Evolutionary conservation across 2,888 invertebrate genomes (phyloP).

Genomic region (Unio delphinus): DNA sequence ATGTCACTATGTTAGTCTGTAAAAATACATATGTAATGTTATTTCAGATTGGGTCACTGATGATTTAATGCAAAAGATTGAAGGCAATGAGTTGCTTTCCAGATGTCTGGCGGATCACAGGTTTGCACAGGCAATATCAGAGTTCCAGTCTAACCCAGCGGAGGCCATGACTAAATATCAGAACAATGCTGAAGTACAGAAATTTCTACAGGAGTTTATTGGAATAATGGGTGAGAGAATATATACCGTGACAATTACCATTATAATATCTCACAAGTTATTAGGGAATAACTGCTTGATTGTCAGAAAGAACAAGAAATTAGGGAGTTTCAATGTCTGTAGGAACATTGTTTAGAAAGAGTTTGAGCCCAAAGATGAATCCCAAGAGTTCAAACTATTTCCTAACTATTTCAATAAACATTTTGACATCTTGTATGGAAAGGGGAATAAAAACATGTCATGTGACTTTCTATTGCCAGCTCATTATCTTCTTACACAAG

Average conservation of each 20-base stretch:
- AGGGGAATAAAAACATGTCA: too few relatives aligned
- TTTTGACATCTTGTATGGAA: too few relatives aligned
- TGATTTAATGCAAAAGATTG: slow-evolving; percentile 57
- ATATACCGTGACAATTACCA: background rate
- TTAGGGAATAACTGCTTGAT: too few relatives aligned
- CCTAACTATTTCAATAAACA: too few relatives aligned
- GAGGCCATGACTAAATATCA: slow-evolving; percentile 64
- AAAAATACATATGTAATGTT: slow-evolving; percentile 3
- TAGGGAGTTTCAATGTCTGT: too few relatives aligned
- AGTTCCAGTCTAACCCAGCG: slow-evolving; percentile 65
- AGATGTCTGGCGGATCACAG: slow-evolving; percentile 56
- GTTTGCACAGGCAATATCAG: slow-evolving; percentile 61
- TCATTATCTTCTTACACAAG: too few relatives aligned
- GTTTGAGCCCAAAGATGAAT: too few relatives aligned
- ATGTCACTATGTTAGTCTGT: background rate
- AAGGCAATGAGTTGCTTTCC: slow-evolving; percentile 54
- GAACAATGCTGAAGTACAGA: slow-evolving; percentile 60
- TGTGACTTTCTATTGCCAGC: too few relatives aligned
- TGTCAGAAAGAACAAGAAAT: too few relatives aligned
- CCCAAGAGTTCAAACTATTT: too few relatives aligned
- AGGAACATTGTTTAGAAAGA: too few relatives aligned
- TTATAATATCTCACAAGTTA: background rate
- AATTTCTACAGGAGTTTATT: slow-evolving; percentile 65
- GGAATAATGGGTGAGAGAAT: slow-evolving; percentile 57
- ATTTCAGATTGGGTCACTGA: slow-evolving; percentile 63